Percentiles rank a stretch among this genome's conserved stretches.
phyloP scores from a whole-genome alignment of 2,888 invertebrate species.

The Cyaniris semiargus region DNA sequence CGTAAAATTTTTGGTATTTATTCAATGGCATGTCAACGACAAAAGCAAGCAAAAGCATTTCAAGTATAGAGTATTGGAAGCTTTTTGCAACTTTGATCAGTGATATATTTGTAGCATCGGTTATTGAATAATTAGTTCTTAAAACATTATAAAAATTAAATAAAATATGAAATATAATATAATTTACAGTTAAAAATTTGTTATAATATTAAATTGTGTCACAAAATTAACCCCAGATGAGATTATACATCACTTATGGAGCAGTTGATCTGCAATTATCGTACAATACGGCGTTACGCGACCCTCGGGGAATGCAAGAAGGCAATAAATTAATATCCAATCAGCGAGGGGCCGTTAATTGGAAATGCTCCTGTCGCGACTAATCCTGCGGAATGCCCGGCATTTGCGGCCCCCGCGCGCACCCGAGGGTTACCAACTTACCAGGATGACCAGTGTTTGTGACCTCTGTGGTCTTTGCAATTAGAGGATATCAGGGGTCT shows the following conservation, averaged over 20 bases:
- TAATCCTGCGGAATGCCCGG: conserved; percentile 49
- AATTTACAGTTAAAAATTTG: background rate
- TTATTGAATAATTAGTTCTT: too few species aligned
- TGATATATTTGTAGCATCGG: too few species aligned
- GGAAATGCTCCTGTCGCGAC: conserved; percentile 48
- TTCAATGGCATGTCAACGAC: too few species aligned
- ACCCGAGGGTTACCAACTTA: background rate
- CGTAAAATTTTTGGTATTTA: too few species aligned
- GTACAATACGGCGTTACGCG: background rate
- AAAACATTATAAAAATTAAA: too few species aligned
- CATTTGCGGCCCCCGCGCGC: conserved; percentile 35
- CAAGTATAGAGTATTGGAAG: too few species aligned
- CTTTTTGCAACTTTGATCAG: too few species aligned
- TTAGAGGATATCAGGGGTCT: background rate
- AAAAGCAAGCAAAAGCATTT: too few species aligned
- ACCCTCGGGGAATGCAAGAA: conserved; percentile 34
- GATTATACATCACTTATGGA: background rate
- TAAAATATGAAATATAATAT: too few species aligned
- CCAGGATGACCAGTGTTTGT: background rate
- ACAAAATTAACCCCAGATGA: background rate
- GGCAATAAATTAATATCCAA: conserved; percentile 50
- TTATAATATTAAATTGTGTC: background rate
- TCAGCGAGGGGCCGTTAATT: conserved; percentile 47
- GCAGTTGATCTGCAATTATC: conserved; percentile 10
- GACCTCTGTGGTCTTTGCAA: background rate